Percentiles rank a stretch among this genome's conserved stretches.
phyloP scores from a whole-genome alignment of 1,140 invertebrate species.

The Drosophila jambulina region DNA sequence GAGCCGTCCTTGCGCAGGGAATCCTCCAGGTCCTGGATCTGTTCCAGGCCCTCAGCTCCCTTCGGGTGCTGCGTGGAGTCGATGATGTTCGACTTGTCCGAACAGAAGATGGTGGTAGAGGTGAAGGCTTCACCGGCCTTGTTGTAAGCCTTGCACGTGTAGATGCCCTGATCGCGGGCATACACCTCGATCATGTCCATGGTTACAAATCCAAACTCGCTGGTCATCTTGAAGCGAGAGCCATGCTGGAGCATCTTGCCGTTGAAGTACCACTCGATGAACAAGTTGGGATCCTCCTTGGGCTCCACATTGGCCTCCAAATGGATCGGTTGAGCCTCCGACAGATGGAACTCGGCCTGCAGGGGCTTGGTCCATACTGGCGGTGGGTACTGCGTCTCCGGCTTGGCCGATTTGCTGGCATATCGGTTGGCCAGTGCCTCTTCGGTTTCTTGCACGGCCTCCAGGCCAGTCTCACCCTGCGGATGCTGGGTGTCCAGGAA shows the following conservation, averaged over 20 bases:
- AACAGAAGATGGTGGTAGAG: conserved; percentile 94
- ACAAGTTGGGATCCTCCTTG: conserved; percentile 98
- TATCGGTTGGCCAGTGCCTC: conserved; percentile 90
- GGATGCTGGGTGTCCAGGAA: conserved; percentile 96
- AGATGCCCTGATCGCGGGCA: conserved; percentile 97
- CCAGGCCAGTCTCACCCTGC: conserved; percentile 93
- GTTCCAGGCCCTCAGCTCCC: conserved; percentile 95
- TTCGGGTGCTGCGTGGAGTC: conserved; percentile 96
- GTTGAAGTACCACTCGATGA: conserved; percentile 97
- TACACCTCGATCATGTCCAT: conserved; percentile 95
- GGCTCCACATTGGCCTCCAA: conserved; percentile 97
- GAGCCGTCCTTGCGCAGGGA: conserved; percentile 90
- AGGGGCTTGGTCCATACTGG: conserved; percentile 95
- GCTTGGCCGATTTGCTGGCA: conserved; percentile 87
- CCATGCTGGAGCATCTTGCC: conserved; percentile 94
- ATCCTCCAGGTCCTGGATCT: conserved; percentile 96
- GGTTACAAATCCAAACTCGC: conserved; percentile 96
- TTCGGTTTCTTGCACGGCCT: conserved; percentile 94
- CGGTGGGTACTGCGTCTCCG: conserved; percentile 92
- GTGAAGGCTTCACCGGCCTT: conserved; percentile 96
- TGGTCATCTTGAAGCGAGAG: conserved; percentile 94
- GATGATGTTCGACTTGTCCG: conserved; percentile 92
- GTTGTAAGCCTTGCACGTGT: conserved; percentile 95
- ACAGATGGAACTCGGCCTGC: conserved; percentile 92
- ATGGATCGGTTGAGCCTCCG: conserved; percentile 95